Base-by-base conservation (phyloP, 2,888 invertebrate species). In the Mayetiola destructor region DNA sequence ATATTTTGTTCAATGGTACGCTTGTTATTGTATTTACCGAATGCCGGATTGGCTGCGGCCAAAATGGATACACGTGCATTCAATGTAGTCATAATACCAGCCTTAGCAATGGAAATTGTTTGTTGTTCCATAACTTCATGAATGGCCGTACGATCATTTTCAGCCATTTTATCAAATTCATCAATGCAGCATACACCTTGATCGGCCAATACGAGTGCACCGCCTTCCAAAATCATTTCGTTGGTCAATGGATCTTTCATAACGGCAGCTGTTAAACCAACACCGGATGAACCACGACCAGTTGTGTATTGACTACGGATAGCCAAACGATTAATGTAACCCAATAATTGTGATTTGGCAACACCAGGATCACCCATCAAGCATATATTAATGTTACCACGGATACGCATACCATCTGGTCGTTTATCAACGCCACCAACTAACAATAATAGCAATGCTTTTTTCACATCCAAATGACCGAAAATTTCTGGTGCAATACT, bases 281-380 rank as follows among this genome's bases (percentile, higher is more conserved):
- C 99, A 2, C 96, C 96, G 0, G 94, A 94, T 1, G 94, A 94
- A 59, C 97, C 97, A 27, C 96, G 78, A 1, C 96, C 95, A 0
- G 95, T 96, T 8, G 95, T 95, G 71, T 95, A 94, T 74, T 95
- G 95, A 73, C 85, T 89, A 68, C 97, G 82, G 2, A 91, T 82
- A 3, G 96, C 91, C 59, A 99, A 76, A 36, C 99, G 82, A 69
- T 91, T 89, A 59, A 99, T 94, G 74, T 94, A 99, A 58, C 85
- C 83, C 55, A 99, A 77, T 59, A 99, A 76, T 74, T 99, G 99
- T 0, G 95, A 95, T 76, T 99, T 99, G 57, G 99, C 99, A 58
- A 99, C 99, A 65, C 99, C 99, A 23, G 99, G 99, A 77, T 99
- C 99, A 40, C 99, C 99, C 97, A 99, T 99, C 65, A 99, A 75